A percentile compares a stretch with the other conserved stretches of the same genome.
phyloP scores from a whole-genome alignment of 2,113 vertebrate species.

The Myrmophylax atrothorax region DNA sequence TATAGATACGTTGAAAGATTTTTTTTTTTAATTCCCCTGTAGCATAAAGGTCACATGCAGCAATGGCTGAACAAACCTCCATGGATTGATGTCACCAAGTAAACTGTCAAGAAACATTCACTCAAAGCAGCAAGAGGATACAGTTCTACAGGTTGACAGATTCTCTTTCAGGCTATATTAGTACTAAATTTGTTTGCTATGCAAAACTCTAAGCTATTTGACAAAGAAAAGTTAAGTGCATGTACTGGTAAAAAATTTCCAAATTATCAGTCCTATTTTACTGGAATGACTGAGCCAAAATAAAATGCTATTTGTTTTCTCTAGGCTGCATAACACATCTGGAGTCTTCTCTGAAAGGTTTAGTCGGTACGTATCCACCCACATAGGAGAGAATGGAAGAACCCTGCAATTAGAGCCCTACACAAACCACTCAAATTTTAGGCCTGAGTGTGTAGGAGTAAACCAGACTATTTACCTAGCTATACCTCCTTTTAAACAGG shows the following conservation, averaged over 20 bases:
- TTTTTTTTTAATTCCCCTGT: neutral
- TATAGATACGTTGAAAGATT: accelerated
- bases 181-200: neutral
- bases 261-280: neutral
- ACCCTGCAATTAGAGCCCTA: neutral
- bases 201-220: neutral
- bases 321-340: neutral
- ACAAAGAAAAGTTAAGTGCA: neutral
- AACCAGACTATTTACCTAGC: neutral
- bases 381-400: neutral
- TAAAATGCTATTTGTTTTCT: slow-evolving; percentile 16
- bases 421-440: neutral
- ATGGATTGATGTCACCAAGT: neutral
- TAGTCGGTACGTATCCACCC: neutral
- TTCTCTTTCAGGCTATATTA: neutral
- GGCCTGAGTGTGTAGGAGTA: neutral
- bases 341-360: neutral
- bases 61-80: neutral
- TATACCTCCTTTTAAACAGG: neutral
- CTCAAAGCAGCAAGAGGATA: neutral
- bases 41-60: neutral
- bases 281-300: neutral
- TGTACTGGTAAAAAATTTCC: neutral
- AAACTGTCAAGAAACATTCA: neutral
- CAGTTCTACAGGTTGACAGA: neutral